Evolutionary conservation across 2,113 vertebrate genomes (phyloP).

Genomic region (Equus quagga): DNA sequence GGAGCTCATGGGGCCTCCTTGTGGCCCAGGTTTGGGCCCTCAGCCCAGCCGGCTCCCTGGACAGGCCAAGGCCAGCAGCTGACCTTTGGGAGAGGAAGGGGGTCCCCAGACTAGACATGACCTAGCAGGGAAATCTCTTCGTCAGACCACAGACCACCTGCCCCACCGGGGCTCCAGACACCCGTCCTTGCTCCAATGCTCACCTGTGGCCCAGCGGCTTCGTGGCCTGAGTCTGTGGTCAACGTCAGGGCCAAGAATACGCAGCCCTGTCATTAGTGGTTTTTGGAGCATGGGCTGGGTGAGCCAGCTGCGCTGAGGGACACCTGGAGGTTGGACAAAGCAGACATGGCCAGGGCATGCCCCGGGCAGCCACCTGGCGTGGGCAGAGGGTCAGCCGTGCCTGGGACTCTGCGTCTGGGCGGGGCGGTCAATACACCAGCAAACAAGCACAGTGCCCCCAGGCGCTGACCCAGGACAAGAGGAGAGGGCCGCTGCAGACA

Average conservation of each 20-base stretch:
- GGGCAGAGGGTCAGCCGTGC: neutral
- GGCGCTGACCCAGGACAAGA: neutral
- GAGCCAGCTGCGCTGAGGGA: neutral
- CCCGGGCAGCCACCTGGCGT: neutral
- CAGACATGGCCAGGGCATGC: neutral
- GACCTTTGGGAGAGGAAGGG: neutral
- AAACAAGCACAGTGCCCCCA: neutral
- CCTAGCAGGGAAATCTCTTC: neutral
- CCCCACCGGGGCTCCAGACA: neutral
- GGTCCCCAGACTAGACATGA: neutral
- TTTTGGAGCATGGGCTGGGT: neutral
- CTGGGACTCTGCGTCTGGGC: neutral
- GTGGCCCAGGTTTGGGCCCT: neutral
- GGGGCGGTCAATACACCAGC: too few species aligned
- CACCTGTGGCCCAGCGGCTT: neutral
- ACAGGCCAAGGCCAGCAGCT: neutral
- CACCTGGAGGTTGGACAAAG: neutral
- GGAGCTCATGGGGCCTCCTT: neutral
- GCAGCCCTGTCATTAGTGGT: slow-evolving; percentile 60
- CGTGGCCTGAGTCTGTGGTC: neutral
- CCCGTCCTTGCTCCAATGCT: neutral
- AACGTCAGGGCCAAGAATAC: neutral
- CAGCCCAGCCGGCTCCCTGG: neutral
- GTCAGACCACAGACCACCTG: neutral
- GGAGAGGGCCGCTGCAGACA: neutral